Base-by-base conservation (phyloP, 2,888 invertebrate species). In the Coecobrya sp. region DNA sequence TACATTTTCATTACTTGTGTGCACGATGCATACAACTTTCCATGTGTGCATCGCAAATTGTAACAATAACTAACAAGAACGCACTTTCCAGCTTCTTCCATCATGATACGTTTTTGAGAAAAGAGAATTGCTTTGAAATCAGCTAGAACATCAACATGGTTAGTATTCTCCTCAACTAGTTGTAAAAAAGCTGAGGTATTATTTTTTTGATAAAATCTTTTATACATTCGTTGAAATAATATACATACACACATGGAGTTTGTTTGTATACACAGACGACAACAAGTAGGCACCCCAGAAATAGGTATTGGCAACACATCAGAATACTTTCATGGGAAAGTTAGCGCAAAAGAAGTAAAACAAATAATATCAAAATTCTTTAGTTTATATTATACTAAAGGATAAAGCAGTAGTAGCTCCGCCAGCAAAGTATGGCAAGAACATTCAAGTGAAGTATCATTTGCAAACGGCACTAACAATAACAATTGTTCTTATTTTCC, bases 401-500 rank as follows among this genome's bases (percentile, higher is more conserved):
- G 19, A 65, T 65, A 65, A 65, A 65, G 27, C 11, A 65, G 65
- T 8, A 10, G 36, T 7, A 36, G n/a, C 7, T 4, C 36, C 36
- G 36, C n/a, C 62, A 62, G 16, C 2, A 62, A 62, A 22, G 25
- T 10, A 36, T 19, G 11, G 36, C n/a, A 22, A 73, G 27, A 27
- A 81, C 52, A 81, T 30, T 45, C 49, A 79, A 0, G 42, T 42
- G 70, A 55, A 76, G 42, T 87, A 73, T 87, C 87, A 76, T 87
- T 86, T 87, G 62, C 70, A 87, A 87, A 85, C 85, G 55, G 45
- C 49, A 85, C 62, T 76, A 87, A 76, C 87, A 87, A 76, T 87
- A 87, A 87, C 87, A 73, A 76, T 87, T 87, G 87, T 87, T 87
- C 76, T 76, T 87, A 76, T 87, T 87, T 73, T 52, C 76, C 87